Evolutionary conservation across 2,113 vertebrate species (phyloP).

Genomic region (Notechis scutatus): DNA sequence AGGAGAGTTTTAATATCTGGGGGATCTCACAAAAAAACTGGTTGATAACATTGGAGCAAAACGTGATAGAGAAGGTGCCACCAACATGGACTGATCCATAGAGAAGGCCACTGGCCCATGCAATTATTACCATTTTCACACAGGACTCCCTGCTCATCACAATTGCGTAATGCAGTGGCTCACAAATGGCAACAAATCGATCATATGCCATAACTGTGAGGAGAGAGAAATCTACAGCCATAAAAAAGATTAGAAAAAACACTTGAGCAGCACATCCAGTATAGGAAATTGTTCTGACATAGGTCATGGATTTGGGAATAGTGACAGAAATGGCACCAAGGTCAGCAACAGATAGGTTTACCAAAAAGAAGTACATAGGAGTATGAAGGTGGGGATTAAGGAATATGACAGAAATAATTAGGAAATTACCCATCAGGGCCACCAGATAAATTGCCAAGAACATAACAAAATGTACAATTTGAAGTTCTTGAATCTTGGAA

Average conservation of each 20-base stretch:
- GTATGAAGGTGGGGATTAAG: not conserved
- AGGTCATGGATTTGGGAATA: not conserved
- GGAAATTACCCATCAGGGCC: not conserved
- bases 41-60: not conserved
- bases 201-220: slow-evolving; percentile 23
- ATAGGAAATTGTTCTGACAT: not conserved
- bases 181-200: slow-evolving; percentile 21
- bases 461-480: not conserved
- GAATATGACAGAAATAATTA: not conserved
- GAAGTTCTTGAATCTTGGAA: not conserved
- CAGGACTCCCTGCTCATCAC: slow-evolving; percentile 6
- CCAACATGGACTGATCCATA: not conserved
- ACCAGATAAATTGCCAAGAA: slow-evolving; percentile 7
- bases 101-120: not conserved
- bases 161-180: not conserved
- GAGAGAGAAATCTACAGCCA: not conserved
- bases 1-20: not conserved
- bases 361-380: slow-evolving; percentile 26
- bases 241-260: slow-evolving; percentile 6
- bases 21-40: not conserved
- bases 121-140: not conserved
- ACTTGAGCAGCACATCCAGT: slow-evolving; percentile 11
- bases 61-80: not conserved
- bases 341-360: slow-evolving; percentile 22
- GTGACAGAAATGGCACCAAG: not conserved